Conservation (phyloP, 2,113 vertebrate genomes). For the Cephalopholis sonnerati region DNA sequence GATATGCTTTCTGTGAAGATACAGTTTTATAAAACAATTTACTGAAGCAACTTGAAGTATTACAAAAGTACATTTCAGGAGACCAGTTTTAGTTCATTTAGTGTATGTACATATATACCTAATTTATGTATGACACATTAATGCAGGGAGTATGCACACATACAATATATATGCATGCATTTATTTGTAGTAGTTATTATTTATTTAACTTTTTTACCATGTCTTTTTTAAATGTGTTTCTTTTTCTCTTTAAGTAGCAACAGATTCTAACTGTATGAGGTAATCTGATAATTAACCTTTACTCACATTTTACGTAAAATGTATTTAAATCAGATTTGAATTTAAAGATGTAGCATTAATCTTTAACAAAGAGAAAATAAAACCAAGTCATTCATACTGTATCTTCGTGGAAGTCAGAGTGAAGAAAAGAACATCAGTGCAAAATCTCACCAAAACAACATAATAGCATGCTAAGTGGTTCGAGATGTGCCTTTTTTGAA, state of each 20-base stretch:
- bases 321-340: neutral
- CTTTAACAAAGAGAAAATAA: neutral
- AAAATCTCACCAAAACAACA: constrained; percentile 3
- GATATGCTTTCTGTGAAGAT: constrained; percentile 13
- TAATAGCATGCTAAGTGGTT: neutral
- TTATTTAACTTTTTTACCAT: neutral
- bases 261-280: neutral
- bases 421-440: neutral
- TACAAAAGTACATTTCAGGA: constrained; percentile 16
- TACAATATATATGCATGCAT: neutral
- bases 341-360: neutral
- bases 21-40: neutral
- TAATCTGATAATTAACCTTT: neutral
- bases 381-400: neutral
- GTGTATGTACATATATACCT: neutral
- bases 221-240: neutral
- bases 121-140: neutral
- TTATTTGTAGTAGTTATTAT: neutral
- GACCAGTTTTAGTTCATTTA: neutral
- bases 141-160: neutral
- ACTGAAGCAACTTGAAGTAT: neutral
- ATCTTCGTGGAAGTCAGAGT: neutral
- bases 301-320: neutral
- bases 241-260: neutral
- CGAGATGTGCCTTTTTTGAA: constrained; percentile 2